These are phyloP conservation scores for Athetis lepigone DNA, from an alignment of 2,888 invertebrate species.

Conservation along the genomic window DNA sequence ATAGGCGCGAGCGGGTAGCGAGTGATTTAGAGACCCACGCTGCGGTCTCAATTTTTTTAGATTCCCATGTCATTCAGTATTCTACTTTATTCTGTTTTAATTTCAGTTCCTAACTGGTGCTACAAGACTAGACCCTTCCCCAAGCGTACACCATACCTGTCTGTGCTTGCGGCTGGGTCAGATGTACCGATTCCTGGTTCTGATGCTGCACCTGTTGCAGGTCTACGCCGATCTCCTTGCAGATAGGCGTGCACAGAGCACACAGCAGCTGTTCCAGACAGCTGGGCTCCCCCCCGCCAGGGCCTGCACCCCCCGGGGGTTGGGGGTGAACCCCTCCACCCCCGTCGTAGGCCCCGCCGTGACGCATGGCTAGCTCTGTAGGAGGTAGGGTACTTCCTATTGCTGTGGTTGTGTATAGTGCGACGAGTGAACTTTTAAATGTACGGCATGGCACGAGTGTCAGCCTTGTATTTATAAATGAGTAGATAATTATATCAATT, in stretches of 20 bases:
- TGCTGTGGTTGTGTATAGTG: slow-evolving; percentile 5
- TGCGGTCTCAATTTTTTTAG: too few relatives aligned
- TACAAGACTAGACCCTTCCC: not conserved
- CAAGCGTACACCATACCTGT: slow-evolving; percentile 62
- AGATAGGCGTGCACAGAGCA: slow-evolving; percentile 86
- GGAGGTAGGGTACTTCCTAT: slow-evolving; percentile 29
- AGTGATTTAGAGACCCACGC: too few relatives aligned
- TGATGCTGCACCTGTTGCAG: slow-evolving; percentile 76
- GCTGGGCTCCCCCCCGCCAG: slow-evolving; percentile 71
- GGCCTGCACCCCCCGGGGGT: slow-evolving; percentile 46
- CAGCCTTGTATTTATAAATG: too few relatives aligned
- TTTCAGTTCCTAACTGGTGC: too few relatives aligned
- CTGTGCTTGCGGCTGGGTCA: slow-evolving; percentile 80
- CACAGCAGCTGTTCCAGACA: slow-evolving; percentile 87
- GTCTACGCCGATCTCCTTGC: slow-evolving; percentile 88
- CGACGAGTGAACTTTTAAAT: not conserved
- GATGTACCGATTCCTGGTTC: slow-evolving; percentile 78
- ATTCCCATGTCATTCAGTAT: too few relatives aligned
- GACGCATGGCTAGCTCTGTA: slow-evolving; percentile 84
- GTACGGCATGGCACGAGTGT: not conserved
- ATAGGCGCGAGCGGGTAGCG: too few relatives aligned
- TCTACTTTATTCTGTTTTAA: too few relatives aligned
- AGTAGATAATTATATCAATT: too few relatives aligned
- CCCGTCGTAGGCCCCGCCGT: slow-evolving; percentile 80
- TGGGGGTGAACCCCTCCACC: slow-evolving; percentile 49